Conservation (phyloP, 1,140 invertebrate genomes). For the Trachymyrmex cornetzi region DNA sequence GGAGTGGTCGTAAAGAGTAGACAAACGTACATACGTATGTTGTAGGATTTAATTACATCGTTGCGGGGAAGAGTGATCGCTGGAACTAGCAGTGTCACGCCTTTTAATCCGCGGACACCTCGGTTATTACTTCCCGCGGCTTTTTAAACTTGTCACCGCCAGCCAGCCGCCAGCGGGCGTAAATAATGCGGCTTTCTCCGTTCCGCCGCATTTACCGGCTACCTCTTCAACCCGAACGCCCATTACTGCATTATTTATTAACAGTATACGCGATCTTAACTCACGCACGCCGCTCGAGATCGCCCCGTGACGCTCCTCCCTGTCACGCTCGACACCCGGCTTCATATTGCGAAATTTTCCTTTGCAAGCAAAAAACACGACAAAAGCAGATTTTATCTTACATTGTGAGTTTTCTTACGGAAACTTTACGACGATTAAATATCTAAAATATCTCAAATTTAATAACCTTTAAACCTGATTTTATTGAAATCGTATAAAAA, state of each 20-base stretch:
- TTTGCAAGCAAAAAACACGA: neutral
- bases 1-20: slow-evolving; percentile 44
- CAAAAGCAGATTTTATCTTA: neutral
- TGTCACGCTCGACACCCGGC: slow-evolving; percentile 5
- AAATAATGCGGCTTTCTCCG: slow-evolving; percentile 71
- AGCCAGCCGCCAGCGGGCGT: slow-evolving; percentile 60
- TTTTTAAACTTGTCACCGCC: slow-evolving; percentile 74
- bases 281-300: slow-evolving; percentile 41
- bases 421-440: neutral
- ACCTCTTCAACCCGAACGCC: slow-evolving; percentile 33
- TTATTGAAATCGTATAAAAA: too few relatives aligned
- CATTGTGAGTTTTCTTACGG: neutral
- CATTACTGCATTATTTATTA: slow-evolving; percentile 72
- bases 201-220: slow-evolving; percentile 70
- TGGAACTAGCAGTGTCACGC: slow-evolving; percentile 75
- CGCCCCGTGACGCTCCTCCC: slow-evolving; percentile 19
- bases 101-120: slow-evolving; percentile 75
- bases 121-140: slow-evolving; percentile 64
- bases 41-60: slow-evolving; percentile 71
- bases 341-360: slow-evolving; percentile 9
- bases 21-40: slow-evolving; percentile 61
- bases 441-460: neutral
- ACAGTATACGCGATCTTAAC: slow-evolving; percentile 63
- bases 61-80: slow-evolving; percentile 67
- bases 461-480: neutral